Evolutionary conservation across 2,888 invertebrate species (phyloP).

Genomic region (Synergus laeviventris): DNA sequence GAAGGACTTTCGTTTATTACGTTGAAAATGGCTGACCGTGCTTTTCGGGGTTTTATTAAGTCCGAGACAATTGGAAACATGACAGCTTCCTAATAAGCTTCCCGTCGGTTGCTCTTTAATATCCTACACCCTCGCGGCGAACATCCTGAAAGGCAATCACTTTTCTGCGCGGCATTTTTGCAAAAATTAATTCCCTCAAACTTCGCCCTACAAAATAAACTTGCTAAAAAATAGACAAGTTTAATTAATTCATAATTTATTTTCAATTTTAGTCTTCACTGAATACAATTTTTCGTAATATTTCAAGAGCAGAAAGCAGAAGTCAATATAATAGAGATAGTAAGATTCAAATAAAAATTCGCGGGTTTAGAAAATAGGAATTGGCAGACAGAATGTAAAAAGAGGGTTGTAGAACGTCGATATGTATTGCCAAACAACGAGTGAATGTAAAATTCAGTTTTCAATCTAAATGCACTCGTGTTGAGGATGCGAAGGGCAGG

Average conservation of each 20-base stretch:
- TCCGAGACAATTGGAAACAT: conserved; percentile 57
- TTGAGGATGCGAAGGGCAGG: conserved; percentile 53
- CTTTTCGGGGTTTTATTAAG: conserved; percentile 53
- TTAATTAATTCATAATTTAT: conserved; percentile 17
- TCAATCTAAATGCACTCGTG: conserved; percentile 70
- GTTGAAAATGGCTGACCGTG: conserved; percentile 52
- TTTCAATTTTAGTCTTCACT: neutral
- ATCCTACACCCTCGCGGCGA: conserved; percentile 38
- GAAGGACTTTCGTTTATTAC: conserved; percentile 50
- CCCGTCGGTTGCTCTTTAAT: conserved; percentile 47
- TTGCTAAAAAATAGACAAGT: neutral
- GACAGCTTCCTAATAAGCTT: conserved; percentile 61
- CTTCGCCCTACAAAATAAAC: neutral
- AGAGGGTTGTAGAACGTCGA: conserved; percentile 46
- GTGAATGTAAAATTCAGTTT: conserved; percentile 71
- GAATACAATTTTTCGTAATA: neutral
- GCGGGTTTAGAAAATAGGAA: neutral
- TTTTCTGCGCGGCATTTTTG: conserved; percentile 32
- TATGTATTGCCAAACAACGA: conserved; percentile 69
- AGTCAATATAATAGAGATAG: neutral
- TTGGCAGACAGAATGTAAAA: neutral
- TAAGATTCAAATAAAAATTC: neutral
- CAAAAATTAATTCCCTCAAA: conserved; percentile 5
- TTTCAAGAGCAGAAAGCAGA: no score
- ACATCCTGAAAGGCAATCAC: conserved; percentile 40